Evolutionary conservation across 2,888 invertebrate genomes (phyloP), one percentile per base, ranked within the genome.

Genomic region (Copidosoma aretas): DNA sequence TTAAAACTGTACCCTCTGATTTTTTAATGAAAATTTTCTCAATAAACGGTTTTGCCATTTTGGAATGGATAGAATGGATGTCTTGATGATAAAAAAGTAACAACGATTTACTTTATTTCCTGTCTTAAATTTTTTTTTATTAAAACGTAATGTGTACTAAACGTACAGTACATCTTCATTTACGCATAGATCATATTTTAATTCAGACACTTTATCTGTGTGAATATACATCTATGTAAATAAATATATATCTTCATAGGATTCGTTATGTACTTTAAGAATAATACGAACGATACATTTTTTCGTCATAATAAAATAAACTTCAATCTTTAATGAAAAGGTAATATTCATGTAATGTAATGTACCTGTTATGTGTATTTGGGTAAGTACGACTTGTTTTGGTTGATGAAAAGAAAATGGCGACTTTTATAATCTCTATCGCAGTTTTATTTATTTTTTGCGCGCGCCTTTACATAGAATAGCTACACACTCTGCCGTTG

Each of bases 241-340:
- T n/a, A n/a, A n/a, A n/a, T n/a, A n/a, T n/a, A 66, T 65, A 70
- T 64, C 68, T 41, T 70, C 32, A 32, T 32, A 32, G 32, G 32
- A 32, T 32, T 32, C 32, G 32, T 32, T 65, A 39, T 71, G 67
- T 72, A 70, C 71, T 71, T 72, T 74, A 75, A 61, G 64, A 32
- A 70, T 63, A 73, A 75, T 75, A 12, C 73, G 73, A 73, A 73
- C 73, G 69, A 73, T 77, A 75, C 78, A 76, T 75, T 75, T 75
- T 71, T 71, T 59, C 43, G 19, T 75, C 67, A 61, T 80, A 79
- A 78, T 78, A 81, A 80, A 81, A 80, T 81, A 81, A 81, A 79
- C 77, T 80, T 78, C 79, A 81, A 79, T 80, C 77, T 81, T 80
- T 77, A 77, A 77, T 78, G 77, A 78, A 78, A 78, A 76, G 73